These are phyloP conservation scores for Proctacanthus coquilletti DNA, from an alignment of 1,140 invertebrate species.

Conservation along the genomic window DNA sequence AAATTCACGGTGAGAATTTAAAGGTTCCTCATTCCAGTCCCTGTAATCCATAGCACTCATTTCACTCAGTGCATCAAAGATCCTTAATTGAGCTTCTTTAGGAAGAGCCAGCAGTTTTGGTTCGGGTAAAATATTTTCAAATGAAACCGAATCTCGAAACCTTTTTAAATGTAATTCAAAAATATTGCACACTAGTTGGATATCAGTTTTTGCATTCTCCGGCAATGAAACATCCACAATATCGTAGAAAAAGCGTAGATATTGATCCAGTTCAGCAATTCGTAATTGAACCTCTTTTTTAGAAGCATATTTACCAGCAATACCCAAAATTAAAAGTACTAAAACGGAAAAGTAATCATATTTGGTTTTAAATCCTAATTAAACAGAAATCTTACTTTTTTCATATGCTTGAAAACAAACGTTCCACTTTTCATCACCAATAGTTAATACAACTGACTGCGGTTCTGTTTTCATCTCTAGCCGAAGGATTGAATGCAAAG, in stretches of 20 bases:
- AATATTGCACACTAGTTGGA: not conserved
- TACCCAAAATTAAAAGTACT: not conserved
- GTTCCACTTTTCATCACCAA: not conserved
- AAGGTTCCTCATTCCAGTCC: conserved; percentile 64
- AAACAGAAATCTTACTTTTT: not conserved
- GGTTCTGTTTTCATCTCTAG: not conserved
- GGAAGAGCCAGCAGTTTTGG: conserved; percentile 47
- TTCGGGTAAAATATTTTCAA: conserved; percentile 23
- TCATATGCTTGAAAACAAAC: not conserved
- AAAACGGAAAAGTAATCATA: no score
- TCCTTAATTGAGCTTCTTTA: conserved; percentile 55
- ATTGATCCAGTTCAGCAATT: not conserved
- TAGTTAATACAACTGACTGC: not conserved
- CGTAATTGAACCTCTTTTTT: not conserved
- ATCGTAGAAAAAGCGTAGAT: not conserved
- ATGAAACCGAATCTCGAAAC: not conserved
- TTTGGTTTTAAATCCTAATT: no score
- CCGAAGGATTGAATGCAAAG: not conserved
- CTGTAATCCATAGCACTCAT: conserved; percentile 68
- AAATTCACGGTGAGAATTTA: conserved; percentile 60
- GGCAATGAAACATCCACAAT: not conserved
- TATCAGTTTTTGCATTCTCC: not conserved
- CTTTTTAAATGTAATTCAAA: not conserved
- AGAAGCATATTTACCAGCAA: not conserved
- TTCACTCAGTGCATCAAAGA: conserved; percentile 63